phyloP scores from a whole-genome alignment of 2,113 vertebrate genomes.

The Castor canadensis region DNA sequence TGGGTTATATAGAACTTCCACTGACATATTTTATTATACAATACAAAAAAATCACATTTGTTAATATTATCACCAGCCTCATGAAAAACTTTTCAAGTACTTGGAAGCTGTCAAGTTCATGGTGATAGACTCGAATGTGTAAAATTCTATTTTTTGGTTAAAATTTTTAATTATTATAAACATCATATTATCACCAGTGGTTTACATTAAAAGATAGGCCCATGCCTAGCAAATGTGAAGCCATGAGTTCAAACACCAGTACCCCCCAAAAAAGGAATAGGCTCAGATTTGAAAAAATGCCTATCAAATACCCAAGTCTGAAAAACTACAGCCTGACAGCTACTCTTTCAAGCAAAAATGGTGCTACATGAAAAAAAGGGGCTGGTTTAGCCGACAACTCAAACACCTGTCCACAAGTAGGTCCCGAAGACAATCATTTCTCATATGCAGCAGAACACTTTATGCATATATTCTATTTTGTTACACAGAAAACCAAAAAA shows the following conservation, averaged over 20 bases:
- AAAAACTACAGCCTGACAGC: not conserved
- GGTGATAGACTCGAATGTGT: not conserved
- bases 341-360: not conserved
- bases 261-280: not conserved
- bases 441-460: not conserved
- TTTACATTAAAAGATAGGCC: not conserved
- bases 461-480: not conserved
- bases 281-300: not conserved
- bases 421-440: not conserved
- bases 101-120: not conserved
- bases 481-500: not conserved
- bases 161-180: not conserved
- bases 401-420: not conserved
- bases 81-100: not conserved
- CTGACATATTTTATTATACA: not conserved
- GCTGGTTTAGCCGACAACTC: not conserved
- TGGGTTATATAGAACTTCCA: not conserved
- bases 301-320: not conserved
- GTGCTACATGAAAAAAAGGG: not conserved
- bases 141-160: not conserved
- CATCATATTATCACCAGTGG: not conserved
- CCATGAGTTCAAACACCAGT: too few relatives aligned
- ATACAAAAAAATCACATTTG: not conserved
- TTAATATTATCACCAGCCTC: not conserved
- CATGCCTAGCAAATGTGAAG: too few relatives aligned